Base-by-base conservation (phyloP, 37 sponge, comb jelly and placozoan genomes). In the Dysidea cf. avara region DNA sequence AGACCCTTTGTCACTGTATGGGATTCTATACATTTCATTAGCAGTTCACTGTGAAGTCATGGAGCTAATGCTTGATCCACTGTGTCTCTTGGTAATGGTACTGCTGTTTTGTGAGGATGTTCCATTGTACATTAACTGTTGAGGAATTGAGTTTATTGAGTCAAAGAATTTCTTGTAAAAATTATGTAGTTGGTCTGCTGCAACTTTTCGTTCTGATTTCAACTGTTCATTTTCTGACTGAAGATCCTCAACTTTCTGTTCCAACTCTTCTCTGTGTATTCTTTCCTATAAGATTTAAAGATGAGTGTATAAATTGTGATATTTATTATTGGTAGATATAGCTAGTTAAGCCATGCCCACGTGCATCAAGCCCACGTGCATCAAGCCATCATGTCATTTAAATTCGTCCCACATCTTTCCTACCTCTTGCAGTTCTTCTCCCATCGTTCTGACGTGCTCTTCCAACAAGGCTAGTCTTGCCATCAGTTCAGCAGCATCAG, bases 101-200 rank as follows among this genome's bases (percentile, higher is more conserved):
- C 46, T 43, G 5, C 46, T 43, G 46, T 43, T 43, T 9, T 12
- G 46, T 43, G 46, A 12, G 7, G 46, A 43, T 43, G 46, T 43
- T n/a, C n/a, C n/a, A n/a, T n/a, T n/a, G n/a, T n/a, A n/a, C n/a
- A n/a, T n/a, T n/a, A n/a, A n/a, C n/a, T n/a, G n/a, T 21, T 60
- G 50, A 14, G 54, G 33, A 20, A 78, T 66, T 32, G 72, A 18
- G 17, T 82, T 75, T 31, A 52, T 63, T 28, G 32, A 60, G 4
- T 75, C 75, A 30, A 66, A 82, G 35, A 82, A 82, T 34, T 66
- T 74, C 28, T 82, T 75, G 2, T 77, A 69, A 64, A 87, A 87
- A 11, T 55, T 53, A 31, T 87, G 87, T 16, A 87, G 81, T 30
- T 74, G 81, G n/a, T 76, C 34, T 12, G 40, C 64, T 6, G 87